Conservation (phyloP, 2,797 vertebrate species). For the Octomys mimax region DNA sequence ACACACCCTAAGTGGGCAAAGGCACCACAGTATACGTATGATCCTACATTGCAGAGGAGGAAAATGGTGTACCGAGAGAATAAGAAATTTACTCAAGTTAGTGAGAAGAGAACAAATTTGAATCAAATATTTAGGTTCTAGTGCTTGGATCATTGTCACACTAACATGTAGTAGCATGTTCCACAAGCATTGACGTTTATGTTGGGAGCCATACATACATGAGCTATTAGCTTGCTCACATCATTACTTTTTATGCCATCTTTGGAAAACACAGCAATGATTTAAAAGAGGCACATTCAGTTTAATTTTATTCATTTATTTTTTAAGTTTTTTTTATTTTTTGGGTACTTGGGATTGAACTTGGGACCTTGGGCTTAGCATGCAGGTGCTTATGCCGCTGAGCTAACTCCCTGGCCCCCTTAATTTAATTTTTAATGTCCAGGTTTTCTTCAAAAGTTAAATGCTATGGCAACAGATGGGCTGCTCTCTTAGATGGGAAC, state of each 20-base stretch:
- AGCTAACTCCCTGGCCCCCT: too few species aligned
- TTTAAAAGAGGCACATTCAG: background rate
- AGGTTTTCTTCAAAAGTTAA: background rate
- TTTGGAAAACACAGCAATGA: background rate
- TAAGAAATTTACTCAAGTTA: background rate
- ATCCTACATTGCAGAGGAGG: background rate
- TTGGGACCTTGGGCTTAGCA: too few species aligned
- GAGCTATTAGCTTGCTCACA: background rate
- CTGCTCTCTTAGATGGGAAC: background rate
- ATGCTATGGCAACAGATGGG: too few species aligned
- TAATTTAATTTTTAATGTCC: background rate
- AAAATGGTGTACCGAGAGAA: too few species aligned
- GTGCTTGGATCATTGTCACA: too few species aligned
- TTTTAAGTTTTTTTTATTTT: background rate
- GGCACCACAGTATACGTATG: accelerated
- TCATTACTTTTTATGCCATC: background rate
- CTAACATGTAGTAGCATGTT: background rate
- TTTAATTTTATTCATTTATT: too few species aligned
- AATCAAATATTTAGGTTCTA: background rate
- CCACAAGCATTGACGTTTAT: background rate
- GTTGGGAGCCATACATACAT: background rate
- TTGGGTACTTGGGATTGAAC: too few species aligned
- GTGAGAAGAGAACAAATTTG: background rate
- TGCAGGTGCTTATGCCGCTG: too few species aligned
- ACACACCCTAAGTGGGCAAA: background rate